Evolutionary conservation across 2,797 vertebrate species (phyloP).

Genomic region (Rhinogobio ventralis): DNA sequence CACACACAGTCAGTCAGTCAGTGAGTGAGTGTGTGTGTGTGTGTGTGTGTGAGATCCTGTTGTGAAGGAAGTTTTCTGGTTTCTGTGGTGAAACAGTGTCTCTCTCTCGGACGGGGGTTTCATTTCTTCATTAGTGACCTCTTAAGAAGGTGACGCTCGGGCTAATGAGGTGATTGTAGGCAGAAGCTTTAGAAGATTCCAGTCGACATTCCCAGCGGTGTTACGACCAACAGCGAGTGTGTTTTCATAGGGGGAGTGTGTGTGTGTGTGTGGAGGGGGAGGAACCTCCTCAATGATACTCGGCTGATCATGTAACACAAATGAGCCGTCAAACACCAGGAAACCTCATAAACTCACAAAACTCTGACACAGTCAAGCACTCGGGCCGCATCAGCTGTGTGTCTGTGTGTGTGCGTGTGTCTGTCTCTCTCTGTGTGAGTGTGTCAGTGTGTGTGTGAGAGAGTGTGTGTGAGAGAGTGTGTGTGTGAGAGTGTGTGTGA

Average conservation of each 20-base stretch:
- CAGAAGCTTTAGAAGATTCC: slow-evolving; percentile 42
- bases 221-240: slow-evolving; percentile 33
- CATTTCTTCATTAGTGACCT: slow-evolving; percentile 44
- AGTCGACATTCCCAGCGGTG: slow-evolving; percentile 39
- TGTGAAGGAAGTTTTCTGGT: slow-evolving; percentile 2
- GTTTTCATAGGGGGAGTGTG: slow-evolving; percentile 21
- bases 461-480: too few species aligned
- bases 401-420: slow-evolving; percentile 1
- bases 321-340: slow-evolving; percentile 78
- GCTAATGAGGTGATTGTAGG: slow-evolving; percentile 47
- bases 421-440: too few species aligned
- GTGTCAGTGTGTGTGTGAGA: too few species aligned
- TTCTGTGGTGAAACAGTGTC: slow-evolving; percentile 25
- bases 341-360: slow-evolving; percentile 72
- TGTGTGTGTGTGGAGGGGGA: slow-evolving; percentile 55
- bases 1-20: too few species aligned
- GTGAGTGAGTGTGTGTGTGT: not conserved
- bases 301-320: slow-evolving; percentile 80
- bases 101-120: slow-evolving; percentile 1
- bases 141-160: slow-evolving; percentile 42
- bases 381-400: not conserved
- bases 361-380: slow-evolving; percentile 25
- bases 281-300: slow-evolving; percentile 74
- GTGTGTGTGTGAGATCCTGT: not conserved
- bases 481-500: not conserved